Percentiles rank a stretch among this genome's conserved stretches.
These are phyloP conservation scores for Albula goreensis DNA, from an alignment of 2,113 vertebrate genomes.

Conservation along the genomic window DNA sequence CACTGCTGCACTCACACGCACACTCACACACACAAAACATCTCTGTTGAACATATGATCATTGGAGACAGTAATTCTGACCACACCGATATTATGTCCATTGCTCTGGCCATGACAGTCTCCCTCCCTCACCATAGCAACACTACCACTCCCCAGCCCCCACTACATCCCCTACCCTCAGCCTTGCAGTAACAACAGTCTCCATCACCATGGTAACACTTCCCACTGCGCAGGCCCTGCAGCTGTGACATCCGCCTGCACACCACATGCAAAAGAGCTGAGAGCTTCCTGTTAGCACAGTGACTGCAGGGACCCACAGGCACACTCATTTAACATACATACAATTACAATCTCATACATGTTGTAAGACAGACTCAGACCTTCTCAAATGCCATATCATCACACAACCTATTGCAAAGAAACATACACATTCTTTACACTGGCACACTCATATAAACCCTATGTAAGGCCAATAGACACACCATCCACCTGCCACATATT, in stretches of 20 bases:
- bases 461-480: too few relatives aligned
- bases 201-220: slow-evolving; percentile 74
- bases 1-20: too few relatives aligned
- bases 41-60: slow-evolving; percentile 11
- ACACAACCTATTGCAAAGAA: neutral
- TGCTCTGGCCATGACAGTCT: slow-evolving; percentile 54
- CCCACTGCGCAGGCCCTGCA: slow-evolving; percentile 62
- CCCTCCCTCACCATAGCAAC: slow-evolving; percentile 34
- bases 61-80: slow-evolving; percentile 46
- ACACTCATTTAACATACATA: neutral
- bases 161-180: neutral
- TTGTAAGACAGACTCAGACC: neutral
- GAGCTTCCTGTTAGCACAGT: neutral
- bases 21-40: neutral
- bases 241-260: slow-evolving; percentile 59
- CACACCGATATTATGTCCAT: slow-evolving; percentile 44
- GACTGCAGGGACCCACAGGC: slow-evolving; percentile 4
- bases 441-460: neutral
- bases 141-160: neutral
- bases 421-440: neutral
- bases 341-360: neutral
- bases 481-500: too few relatives aligned
- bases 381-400: neutral
- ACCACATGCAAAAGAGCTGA: slow-evolving; percentile 52
- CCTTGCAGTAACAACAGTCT: slow-evolving; percentile 17